Base-by-base conservation (phyloP, 2,797 vertebrate genomes). In the Betta splendens region DNA sequence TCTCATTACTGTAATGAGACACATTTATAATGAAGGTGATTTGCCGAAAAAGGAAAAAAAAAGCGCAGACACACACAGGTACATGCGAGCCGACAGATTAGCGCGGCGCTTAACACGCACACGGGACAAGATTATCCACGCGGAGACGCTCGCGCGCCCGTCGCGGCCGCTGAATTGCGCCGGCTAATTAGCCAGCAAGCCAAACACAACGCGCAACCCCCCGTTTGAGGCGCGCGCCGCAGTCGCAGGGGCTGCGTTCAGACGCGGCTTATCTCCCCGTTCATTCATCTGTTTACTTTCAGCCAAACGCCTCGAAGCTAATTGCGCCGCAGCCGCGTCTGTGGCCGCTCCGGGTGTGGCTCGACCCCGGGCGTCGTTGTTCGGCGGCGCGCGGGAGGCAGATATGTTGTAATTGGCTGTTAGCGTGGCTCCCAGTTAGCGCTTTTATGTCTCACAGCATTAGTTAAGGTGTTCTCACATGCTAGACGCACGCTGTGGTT, bases 1-100 rank as follows among this genome's bases (percentile, higher is more conserved):
- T 84, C 89, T 91, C 87, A 89, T 92, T 91, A 90, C 75, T 12
- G 75, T 90, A 90, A 92, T 88, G 88, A 91, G 87, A 77, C 48
- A 83, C 79, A 71, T 87, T 80, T 55, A 75, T 88, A 87, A 85
- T 68, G 64, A 81, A 84, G 87, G 88, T 84, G 82, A 86, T 91
- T 85, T 88, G 81, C 84, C 42, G 35, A 36, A 36, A 13, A 32
- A 32, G 5, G 25, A 48, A 77, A 66, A 63, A 26, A 33, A 7
- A 38, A 13, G 25, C 31, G 33, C 5, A 28, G 21, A 21, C 40
- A 58, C 25, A 48, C 3, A 3, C 58, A 69, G 61, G 60, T 75
- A 63, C 68, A 60, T 10, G 33, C 28, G 22, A 28, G 35, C 49
- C 52, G 42, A 67, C 56, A 79, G 47, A 62, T 33, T 42, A 63